phyloP scores from a whole-genome alignment of 2,113 vertebrate species.

The Hymenochirus boettgeri region DNA sequence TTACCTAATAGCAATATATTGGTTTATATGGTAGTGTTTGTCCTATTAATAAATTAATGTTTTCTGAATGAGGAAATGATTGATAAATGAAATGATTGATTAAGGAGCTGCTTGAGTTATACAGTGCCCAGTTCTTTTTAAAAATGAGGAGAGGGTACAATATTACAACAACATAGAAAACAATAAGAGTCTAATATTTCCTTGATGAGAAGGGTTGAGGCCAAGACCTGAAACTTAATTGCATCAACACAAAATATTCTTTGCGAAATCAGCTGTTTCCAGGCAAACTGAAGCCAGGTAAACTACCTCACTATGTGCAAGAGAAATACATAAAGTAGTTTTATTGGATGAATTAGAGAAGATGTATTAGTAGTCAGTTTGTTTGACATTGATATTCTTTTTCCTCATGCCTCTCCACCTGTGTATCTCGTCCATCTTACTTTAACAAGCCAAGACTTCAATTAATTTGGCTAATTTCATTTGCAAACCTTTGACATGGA shows the following conservation, averaged over 20 bases:
- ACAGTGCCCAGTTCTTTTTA: no score
- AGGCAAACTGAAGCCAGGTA: constrained; percentile 31
- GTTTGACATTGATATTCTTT: constrained; percentile 5
- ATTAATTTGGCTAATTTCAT: constrained; percentile 17
- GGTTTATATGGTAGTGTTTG: no score
- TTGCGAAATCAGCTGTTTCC: constrained; percentile 15
- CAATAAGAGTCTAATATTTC: constrained; percentile 16
- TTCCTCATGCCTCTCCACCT: background rate
- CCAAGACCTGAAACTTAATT: constrained; percentile 25
- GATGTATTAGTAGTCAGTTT: constrained; percentile 12
- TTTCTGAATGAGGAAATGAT: no score
- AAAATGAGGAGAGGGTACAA: no score
- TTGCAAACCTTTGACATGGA: constrained; percentile 16
- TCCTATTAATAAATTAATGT: no score
- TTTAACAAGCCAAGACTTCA: constrained; percentile 18
- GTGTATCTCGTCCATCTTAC: constrained; percentile 20
- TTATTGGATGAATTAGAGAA: constrained; percentile 15
- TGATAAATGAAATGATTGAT: no score
- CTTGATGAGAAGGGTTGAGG: constrained; percentile 13
- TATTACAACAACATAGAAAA: background rate
- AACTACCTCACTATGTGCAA: constrained; percentile 5
- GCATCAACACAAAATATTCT: constrained; percentile 8
- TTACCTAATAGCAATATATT: no score
- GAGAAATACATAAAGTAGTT: constrained; percentile 13
- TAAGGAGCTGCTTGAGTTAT: no score